Evolutionary conservation across 2,797 vertebrate genomes (phyloP), one percentile per base, ranked within the genome.

Genomic region (Anas capensis): DNA sequence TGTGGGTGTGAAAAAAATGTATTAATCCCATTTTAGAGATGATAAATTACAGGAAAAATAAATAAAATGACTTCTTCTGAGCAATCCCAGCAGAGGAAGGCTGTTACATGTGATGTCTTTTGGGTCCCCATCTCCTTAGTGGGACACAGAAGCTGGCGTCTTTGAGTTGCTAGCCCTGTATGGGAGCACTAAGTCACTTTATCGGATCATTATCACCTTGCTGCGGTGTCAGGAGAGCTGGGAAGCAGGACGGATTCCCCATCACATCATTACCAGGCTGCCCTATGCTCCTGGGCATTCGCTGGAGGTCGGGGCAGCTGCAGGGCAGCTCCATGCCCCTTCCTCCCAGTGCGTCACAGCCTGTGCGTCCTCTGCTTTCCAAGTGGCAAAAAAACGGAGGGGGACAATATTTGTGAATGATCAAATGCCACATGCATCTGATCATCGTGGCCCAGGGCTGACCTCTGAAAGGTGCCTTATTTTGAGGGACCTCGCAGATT

Each of bases 401-500:
- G 27, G 27, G n/a, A 8, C 69, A 44, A 75, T 64, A 60, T 71
- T 61, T 54, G 44, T 54, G 61, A 75, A 65, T 33, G 53, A 82
- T 69, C 83, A 81, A 80, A 87, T 62, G 26, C 36, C 68, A 66
- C 51, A 72, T 78, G 94, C 92, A 93, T 92, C 87, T 4, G 21
- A 83, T 93, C 77, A 62, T 49, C 7, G 8, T 94, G 94, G 84
- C 86, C 93, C 75, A 56, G 42, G 34, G 69, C 71, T 96, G 94
- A 96, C 90, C 93, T 89, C 86, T 88, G 46, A 70, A 92, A 95
- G 54, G 24, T 85, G 82, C 88, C 65, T 81, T 58, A 27, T 85
- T 95, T 75, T 76, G 69, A 69, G 69, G 73, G 83, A 88, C 86
- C 64, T 90, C 1, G 0, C 0, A 14, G 79, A 78, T 60, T 94